Evolutionary conservation across 1,140 invertebrate genomes (phyloP).

Genomic region (Druon quercuslanigerum): DNA sequence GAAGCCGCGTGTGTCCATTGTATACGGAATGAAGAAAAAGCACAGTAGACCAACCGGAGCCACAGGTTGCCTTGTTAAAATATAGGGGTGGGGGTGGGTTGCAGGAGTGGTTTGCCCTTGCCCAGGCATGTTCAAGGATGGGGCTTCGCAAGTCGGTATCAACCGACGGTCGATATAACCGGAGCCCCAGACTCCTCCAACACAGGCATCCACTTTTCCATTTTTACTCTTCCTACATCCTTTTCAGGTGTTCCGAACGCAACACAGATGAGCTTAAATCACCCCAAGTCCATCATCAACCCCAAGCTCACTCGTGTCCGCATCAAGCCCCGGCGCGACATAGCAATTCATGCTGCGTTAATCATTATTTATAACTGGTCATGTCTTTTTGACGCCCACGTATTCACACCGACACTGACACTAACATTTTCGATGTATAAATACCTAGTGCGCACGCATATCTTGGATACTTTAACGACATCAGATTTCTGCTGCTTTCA

Average conservation of each 20-base stretch:
- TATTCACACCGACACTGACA: too few relatives aligned
- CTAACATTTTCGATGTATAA: too few relatives aligned
- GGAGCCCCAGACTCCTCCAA: conserved; percentile 27
- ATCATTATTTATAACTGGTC: too few relatives aligned
- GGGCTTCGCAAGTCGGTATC: conserved; percentile 28
- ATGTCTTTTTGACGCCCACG: too few relatives aligned
- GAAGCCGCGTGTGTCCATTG: conserved; percentile 2
- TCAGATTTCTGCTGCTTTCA: too few relatives aligned
- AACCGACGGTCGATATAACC: conserved; percentile 30
- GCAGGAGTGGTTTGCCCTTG: conserved; percentile 31
- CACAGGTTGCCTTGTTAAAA: conserved; percentile 31
- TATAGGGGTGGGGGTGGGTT: conserved; percentile 16
- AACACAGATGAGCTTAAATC: conserved; percentile 6
- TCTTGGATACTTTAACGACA: too few relatives aligned
- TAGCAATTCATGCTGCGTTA: too few relatives aligned
- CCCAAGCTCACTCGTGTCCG: not conserved
- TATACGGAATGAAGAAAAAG: not conserved
- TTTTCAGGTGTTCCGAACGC: conserved; percentile 27
- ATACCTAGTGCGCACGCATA: too few relatives aligned
- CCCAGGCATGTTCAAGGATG: conserved; percentile 31
- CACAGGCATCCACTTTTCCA: conserved; percentile 27
- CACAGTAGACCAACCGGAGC: conserved; percentile 30
- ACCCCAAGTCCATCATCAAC: not conserved
- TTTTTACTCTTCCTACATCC: not conserved
- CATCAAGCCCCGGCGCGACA: not conserved